These are phyloP conservation scores for Corella eumyota DNA, from an alignment of 23 tunicate species.

Conservation along the genomic window DNA sequence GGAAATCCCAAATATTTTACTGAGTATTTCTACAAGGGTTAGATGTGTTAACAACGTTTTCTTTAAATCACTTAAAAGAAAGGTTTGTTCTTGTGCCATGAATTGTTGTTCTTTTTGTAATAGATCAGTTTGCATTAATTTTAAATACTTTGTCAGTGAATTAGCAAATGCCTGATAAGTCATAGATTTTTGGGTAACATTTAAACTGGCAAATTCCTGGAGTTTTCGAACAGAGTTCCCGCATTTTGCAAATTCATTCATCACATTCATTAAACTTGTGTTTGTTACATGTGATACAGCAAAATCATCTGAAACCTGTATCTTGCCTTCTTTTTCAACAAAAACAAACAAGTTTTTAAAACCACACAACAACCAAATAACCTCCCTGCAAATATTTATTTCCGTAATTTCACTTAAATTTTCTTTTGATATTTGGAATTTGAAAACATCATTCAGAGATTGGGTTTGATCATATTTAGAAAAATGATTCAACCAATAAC, in stretches of 20 bases:
- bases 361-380: constrained; percentile 57
- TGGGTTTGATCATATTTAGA: not conserved
- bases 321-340: constrained; percentile 20
- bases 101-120: constrained; percentile 15
- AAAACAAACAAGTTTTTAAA: constrained; percentile 34
- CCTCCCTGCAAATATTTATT: constrained; percentile 43
- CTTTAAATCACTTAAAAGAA: constrained; percentile 27
- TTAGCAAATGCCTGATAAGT: constrained; percentile 78
- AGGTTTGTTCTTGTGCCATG: constrained; percentile 17
- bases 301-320: constrained; percentile 5
- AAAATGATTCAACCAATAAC: constrained; percentile 2
- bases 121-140: constrained; percentile 17
- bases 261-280: constrained; percentile 1
- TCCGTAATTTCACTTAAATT: constrained; percentile 5
- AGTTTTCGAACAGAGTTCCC: constrained; percentile 31
- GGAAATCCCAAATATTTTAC: constrained; percentile 20
- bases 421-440: not conserved
- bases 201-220: constrained; percentile 14
- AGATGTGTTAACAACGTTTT: constrained; percentile 5
- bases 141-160: constrained; percentile 17
- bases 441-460: not conserved
- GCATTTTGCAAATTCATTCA: constrained; percentile 21
- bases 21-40: constrained; percentile 10
- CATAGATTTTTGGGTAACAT: constrained; percentile 6
- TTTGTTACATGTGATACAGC: constrained; percentile 23